Evolutionary conservation across 2,888 invertebrate genomes (phyloP).

Genomic region (Agrochola lota): DNA sequence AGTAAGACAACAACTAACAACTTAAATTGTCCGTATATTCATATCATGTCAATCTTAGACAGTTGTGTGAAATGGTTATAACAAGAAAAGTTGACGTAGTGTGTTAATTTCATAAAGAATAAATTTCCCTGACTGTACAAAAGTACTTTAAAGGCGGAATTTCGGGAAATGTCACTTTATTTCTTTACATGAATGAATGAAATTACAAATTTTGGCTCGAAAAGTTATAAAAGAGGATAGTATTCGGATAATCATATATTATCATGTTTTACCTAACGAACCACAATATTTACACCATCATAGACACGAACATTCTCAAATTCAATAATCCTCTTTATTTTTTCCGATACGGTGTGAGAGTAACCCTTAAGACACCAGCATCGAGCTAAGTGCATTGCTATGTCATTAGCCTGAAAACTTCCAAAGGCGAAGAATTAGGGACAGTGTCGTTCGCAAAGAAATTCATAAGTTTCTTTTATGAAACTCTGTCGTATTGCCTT

Average conservation of each 20-base stretch:
- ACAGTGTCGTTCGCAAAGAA: constrained; percentile 68
- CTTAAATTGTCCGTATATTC: not conserved
- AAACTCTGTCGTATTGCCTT: constrained; percentile 58
- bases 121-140: not conserved
- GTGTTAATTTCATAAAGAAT: not conserved
- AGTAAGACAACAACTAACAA: not conserved
- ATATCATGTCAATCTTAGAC: not conserved
- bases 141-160: too few relatives aligned
- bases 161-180: too few relatives aligned
- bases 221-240: not conserved
- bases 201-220: too few relatives aligned
- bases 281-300: not conserved
- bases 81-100: not conserved
- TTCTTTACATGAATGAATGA: too few relatives aligned
- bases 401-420: constrained; percentile 80
- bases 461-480: constrained; percentile 72
- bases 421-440: constrained; percentile 63
- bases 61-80: not conserved
- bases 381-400: constrained; percentile 80
- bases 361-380: constrained; percentile 59
- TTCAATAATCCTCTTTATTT: not conserved
- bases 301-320: not conserved
- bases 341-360: constrained; percentile 62
- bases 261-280: not conserved
- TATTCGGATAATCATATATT: not conserved